Evolutionary conservation across 1,140 invertebrate species (phyloP).

Genomic region (Heliconius hewitsoni): DNA sequence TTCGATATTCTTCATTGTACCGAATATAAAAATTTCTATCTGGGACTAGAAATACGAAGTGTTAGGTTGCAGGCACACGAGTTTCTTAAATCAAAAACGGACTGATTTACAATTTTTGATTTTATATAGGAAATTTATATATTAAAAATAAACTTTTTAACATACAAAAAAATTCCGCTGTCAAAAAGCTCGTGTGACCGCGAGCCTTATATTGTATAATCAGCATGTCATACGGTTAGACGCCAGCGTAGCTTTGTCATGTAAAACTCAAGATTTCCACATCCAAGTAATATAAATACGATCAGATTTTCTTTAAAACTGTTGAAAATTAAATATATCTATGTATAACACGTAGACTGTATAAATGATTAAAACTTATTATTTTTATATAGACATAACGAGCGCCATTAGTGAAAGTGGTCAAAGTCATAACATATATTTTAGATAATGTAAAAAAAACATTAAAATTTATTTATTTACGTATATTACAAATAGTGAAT

Average conservation of each 20-base stretch:
- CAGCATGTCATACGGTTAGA: slow-evolving; percentile 18
- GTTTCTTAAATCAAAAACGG: neutral
- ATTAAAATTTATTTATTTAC: neutral
- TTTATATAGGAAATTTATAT: neutral
- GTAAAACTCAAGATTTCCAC: slow-evolving; percentile 21
- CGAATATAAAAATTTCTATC: slow-evolving; percentile 34
- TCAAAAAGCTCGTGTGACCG: neutral
- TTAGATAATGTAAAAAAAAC: too few species aligned
- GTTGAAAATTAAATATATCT: neutral
- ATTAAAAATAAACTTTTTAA: too few species aligned
- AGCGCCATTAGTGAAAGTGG: neutral
- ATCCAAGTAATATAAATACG: slow-evolving; percentile 3
- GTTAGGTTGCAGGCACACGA: slow-evolving; percentile 2
- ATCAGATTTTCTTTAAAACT: slow-evolving; percentile 3
- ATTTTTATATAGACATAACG: neutral
- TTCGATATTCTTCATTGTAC: slow-evolving; percentile 37
- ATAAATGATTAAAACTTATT: slow-evolving; percentile 2
- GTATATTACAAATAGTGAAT: neutral
- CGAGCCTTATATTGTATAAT: slow-evolving; percentile 1
- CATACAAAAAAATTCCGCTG: neutral
- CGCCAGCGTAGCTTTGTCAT: slow-evolving; percentile 33
- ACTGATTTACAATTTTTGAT: neutral
- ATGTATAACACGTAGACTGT: neutral
- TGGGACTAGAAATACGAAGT: slow-evolving; percentile 11
- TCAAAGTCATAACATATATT: neutral